Evolutionary conservation across 1,140 invertebrate species (phyloP).

Genomic region (Pogonomyrmex barbatus): DNA sequence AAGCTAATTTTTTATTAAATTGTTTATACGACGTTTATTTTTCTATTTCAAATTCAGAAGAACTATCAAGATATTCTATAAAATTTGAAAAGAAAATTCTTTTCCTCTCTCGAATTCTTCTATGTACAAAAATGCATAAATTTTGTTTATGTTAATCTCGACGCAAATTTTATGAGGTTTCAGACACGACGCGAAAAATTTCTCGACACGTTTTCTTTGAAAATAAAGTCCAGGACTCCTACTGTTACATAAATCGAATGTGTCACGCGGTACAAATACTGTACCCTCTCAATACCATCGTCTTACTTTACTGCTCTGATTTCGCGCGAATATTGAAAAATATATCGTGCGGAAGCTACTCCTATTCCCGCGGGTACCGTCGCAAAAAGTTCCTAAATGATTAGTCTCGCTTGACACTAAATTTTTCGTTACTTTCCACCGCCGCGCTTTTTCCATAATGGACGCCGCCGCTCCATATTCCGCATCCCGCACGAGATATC

Average conservation of each 20-base stretch:
- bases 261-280: neutral
- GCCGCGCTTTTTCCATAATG: slow-evolving; percentile 74
- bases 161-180: neutral
- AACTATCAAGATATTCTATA: neutral
- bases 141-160: neutral
- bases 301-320: slow-evolving; percentile 30
- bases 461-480: slow-evolving; percentile 58
- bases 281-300: slow-evolving; percentile 5
- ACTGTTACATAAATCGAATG: slow-evolving; percentile 7
- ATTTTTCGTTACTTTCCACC: slow-evolving; percentile 63
- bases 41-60: neutral
- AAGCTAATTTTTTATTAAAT: slow-evolving; percentile 10
- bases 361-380: slow-evolving; percentile 9
- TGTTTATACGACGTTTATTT: neutral
- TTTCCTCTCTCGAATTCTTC: neutral
- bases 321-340: slow-evolving; percentile 66
- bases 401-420: slow-evolving; percentile 59
- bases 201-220: slow-evolving; percentile 6
- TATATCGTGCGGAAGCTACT: slow-evolving; percentile 23
- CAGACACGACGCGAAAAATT: neutral
- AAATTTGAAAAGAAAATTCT: neutral
- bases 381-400: slow-evolving; percentile 58
- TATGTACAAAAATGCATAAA: neutral
- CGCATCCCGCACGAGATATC: slow-evolving; percentile 24
- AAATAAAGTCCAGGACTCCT: neutral